Base-by-base conservation (phyloP, 2,797 vertebrate species). In the Enteromius mattozi region DNA sequence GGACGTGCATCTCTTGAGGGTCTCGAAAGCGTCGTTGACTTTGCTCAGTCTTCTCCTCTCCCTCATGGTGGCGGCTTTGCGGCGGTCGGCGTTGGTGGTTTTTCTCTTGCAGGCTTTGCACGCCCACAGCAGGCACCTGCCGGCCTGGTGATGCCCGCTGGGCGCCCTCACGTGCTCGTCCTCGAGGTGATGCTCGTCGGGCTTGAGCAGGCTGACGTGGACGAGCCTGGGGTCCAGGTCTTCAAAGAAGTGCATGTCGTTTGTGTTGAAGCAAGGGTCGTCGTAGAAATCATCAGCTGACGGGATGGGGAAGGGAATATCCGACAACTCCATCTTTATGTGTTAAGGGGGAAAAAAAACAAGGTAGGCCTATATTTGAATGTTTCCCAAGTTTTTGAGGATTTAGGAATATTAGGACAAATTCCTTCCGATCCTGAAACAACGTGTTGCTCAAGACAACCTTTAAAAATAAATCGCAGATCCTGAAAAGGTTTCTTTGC, bases 81-180 rank as follows among this genome's bases (percentile, higher is more conserved):
- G 93, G 83, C 98, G 95, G 94, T 99, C 98, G 0, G 97, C 97
- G 12, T 97, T 98, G 81, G 97, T 99, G 86, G 98, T 99, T 94
- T 99, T 99, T 88, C 98, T 92, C 91, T 99, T 99, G 94, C 98
- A 99, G 54, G 98, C 97, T 91, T 99, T 99, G 93, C 98, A 99
- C 17, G 97, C 98, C 98, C 98, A 99, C 0, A 99, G 95, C 14
- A 99, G 95, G 89, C 98, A 99, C 92, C 97, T 96, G 82, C 98
- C 98, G 0, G 97, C 98, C 92, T 98, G 97, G 94, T 99, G 98
- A 92, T 95, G 95, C 33, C 95, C 95, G 76, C 95, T 96, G 80
- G 95, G 95, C 0, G 98, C 98, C 30, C 98, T 96, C 78, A 99
- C 95, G 68, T 99, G 98, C 91, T 99, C 96, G 87, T 96, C 96